Evolutionary conservation across 2,888 invertebrate species (phyloP), one percentile per base, ranked within the genome.

Genomic region (Autographa gamma): DNA sequence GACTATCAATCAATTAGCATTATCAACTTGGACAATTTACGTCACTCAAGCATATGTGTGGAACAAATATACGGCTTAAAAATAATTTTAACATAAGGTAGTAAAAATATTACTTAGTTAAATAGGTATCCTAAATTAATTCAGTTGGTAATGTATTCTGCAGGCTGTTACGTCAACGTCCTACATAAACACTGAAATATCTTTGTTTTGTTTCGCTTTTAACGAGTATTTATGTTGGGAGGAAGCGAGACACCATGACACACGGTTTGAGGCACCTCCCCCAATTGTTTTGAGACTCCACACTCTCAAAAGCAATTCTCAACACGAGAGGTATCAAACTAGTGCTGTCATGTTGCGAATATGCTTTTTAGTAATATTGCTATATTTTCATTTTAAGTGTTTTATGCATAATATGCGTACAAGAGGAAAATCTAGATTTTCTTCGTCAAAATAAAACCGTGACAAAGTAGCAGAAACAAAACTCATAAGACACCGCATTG

Each of bases 271-370:
- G 59, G 61, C 16, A 31, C 58, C 43, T 64, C 70, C 19, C 43
- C 8, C 59, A 25, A 41, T 56, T 62, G 32, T 38, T 31, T 54
- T 52, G 18, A 13, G 19, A 14, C 52, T 18, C 56, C 59, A 63
- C 60, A 69, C 63, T 80, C 67, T 38, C 69, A 25, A 77, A 77
- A 75, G 63, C 54, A 63, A 73, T 73, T 82, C 56, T 9, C 56
- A 70, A 67, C 60, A 72, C 59, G n/a, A 34, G 48, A 14, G 63
- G 71, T 66, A 71, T 71, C 67, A 76, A 76, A 56, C 61, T 34
- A 60, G 48, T 56, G 68, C 66, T 69, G 61, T 59, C 48, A 61
- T 56, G 65, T 64, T 60, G 32, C 16, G 19, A 65, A 8, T 7
- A n/a, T 0, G 5, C 1, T n/a, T 52, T 54, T 54, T 18, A 54